Conservation (phyloP, 2,113 vertebrate genomes). For the Laticauda colubrina region DNA sequence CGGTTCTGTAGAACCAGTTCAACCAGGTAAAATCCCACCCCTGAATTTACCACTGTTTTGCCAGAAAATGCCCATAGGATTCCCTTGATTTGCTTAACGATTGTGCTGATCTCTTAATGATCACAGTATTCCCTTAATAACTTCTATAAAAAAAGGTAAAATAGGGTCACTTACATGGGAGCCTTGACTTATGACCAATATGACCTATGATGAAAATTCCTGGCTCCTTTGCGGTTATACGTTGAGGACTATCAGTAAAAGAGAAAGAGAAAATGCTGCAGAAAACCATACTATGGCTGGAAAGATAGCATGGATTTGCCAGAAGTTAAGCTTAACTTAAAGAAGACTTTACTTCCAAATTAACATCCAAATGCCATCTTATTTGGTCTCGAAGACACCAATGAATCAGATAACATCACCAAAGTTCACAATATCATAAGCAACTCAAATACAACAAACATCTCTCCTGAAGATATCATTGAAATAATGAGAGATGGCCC, state of each 20-base stretch:
- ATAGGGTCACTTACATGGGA: neutral
- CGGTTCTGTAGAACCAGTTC: too few relatives aligned
- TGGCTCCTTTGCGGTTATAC: neutral
- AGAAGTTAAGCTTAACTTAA: neutral
- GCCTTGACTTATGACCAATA: neutral
- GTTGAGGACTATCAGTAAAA: neutral
- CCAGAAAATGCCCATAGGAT: too few relatives aligned
- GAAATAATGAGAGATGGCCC: too few relatives aligned
- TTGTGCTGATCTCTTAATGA: fast-evolving
- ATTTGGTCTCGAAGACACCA: too few relatives aligned
- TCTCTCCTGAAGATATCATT: too few relatives aligned
- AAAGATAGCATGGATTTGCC: neutral
- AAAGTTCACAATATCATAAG: too few relatives aligned
- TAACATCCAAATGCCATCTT: too few relatives aligned
- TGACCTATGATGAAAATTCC: neutral
- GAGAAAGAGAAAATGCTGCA: neutral
- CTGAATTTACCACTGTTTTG: too few relatives aligned
- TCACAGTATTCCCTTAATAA: neutral
- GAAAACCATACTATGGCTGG: neutral
- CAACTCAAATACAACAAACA: too few relatives aligned
- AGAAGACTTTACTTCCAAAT: neutral
- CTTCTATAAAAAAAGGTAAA: neutral
- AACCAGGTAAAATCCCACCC: too few relatives aligned
- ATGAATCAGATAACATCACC: too few relatives aligned
- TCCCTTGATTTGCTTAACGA: neutral